Percentiles rank a stretch among this genome's conserved stretches.
Conservation (phyloP, 2,797 vertebrate species). For the Peromyscus eremicus region DNA sequence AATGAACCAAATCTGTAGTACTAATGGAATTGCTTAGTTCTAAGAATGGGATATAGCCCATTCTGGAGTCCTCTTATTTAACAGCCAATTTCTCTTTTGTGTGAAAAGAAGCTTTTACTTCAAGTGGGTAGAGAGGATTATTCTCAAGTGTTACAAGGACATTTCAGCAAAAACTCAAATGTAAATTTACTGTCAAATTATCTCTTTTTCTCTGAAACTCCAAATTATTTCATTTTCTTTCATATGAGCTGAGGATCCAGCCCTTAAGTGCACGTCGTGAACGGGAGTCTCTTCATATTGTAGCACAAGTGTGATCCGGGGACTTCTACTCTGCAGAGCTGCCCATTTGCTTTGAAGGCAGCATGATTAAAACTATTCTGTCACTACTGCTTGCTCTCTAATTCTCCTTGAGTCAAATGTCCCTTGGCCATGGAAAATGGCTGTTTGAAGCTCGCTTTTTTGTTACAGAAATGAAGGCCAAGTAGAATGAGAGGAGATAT, state of each 20-base stretch:
- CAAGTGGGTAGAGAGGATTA: constrained; percentile 47
- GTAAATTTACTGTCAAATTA: constrained; percentile 66
- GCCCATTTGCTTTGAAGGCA: neutral
- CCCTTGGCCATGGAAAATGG: neutral
- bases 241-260: constrained; percentile 3
- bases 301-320: neutral
- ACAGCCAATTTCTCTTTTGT: constrained; percentile 59
- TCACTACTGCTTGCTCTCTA: neutral
- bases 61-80: constrained; percentile 62
- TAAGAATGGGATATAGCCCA: neutral
- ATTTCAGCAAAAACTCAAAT: constrained; percentile 60
- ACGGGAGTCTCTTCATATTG: neutral
- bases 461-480: neutral
- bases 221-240: constrained; percentile 58
- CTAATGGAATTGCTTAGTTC: neutral
- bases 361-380: constrained; percentile 1
- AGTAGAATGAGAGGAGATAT: neutral
- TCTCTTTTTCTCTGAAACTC: constrained; percentile 26
- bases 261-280: neutral
- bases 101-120: constrained; percentile 63
- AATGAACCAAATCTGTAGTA: constrained; percentile 5
- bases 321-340: neutral
- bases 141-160: constrained; percentile 51
- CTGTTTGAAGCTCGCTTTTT: neutral
- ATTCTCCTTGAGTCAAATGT: constrained; percentile 5